These are phyloP conservation scores for Chinchilla lanigera DNA, from an alignment of 2,113 vertebrate genomes.

Conservation along the genomic window DNA sequence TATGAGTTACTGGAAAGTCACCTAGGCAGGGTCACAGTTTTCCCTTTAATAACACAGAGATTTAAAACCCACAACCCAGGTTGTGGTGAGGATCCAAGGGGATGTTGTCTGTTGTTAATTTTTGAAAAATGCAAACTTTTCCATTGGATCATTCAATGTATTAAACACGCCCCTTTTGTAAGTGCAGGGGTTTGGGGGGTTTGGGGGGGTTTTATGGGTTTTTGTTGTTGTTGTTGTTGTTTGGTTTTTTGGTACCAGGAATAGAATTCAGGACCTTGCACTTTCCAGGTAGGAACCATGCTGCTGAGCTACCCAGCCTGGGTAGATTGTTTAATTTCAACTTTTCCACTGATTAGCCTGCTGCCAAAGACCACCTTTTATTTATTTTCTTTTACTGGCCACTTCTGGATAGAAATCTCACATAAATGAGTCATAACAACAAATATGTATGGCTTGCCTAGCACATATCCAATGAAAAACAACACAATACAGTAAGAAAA, in stretches of 20 bases:
- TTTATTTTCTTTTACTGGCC: constrained; percentile 48
- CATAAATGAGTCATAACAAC: constrained; percentile 44
- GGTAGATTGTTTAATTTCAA: constrained; percentile 8
- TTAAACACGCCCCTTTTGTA: neutral
- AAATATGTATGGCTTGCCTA: neutral
- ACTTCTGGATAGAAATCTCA: constrained; percentile 50
- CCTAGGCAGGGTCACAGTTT: neutral
- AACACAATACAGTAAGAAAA: constrained; percentile 30
- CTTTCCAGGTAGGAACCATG: too few species aligned
- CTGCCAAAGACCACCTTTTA: constrained; percentile 32
- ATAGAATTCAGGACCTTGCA: too few species aligned
- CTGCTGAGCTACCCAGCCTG: too few species aligned
- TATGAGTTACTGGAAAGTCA: neutral
- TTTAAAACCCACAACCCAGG: neutral
- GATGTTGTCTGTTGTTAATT: neutral
- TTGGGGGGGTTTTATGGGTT: too few species aligned
- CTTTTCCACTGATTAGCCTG: constrained; percentile 20
- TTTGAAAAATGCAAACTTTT: constrained; percentile 15
- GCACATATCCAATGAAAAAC: neutral
- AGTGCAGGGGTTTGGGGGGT: neutral
- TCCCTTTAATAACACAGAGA: neutral
- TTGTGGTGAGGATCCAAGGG: neutral
- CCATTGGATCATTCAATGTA: neutral
- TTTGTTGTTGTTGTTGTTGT: too few species aligned
- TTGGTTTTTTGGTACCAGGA: too few species aligned